Base-by-base conservation (phyloP, 2,888 invertebrate genomes). In the Apodemia zela region DNA sequence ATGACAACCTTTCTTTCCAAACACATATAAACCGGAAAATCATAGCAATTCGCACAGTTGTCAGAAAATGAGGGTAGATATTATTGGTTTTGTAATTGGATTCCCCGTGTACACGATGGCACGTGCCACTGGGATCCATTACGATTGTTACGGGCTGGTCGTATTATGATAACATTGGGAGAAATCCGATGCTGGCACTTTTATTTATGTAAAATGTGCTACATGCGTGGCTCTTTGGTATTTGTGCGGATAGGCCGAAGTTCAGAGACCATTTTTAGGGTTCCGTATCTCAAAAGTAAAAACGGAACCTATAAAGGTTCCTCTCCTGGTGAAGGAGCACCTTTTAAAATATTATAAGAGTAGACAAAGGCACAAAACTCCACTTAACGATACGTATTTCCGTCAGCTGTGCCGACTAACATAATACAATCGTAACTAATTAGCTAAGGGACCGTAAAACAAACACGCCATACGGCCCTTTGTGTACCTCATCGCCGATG, bases 151-250 rank as follows among this genome's bases (percentile, higher is more conserved):
- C 13, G 25, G 25, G 21, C 25, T 25, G 54, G 25, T 25, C 25
- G 25, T 54, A 25, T 54, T 54, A 54, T 54, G 54, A 54, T 54
- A 54, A 29, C 54, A 54, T 25, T 15, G 54, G 25, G 54, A 54
- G 54, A 54, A 54, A 54, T 54, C 54, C 54, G 54, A 54, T 15
- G 15, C 25, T 45, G 0, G 6, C n/a, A 45, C 45, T 45, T 35
- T 38, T 45, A 45, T 45, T 45, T 45, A 45, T 45, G 45, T 45
- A 45, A 45, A n/a, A 45, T 45, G 45, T 15, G 42, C 15, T 42
- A 4, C 15, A 15, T 42, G 42, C 45, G 45, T 45, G 45, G n/a
- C 7, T n/a, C 7, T 45, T 45, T n/a, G 15, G 10, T 42, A 42
- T 25, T 42, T 15, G 4, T 42, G 42, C 42, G 15, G 5, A 42